A percentile compares a stretch with the other conserved stretches of the same genome.
phyloP scores from a whole-genome alignment of 23 tunicate genomes.

The Diplosoma virens region DNA sequence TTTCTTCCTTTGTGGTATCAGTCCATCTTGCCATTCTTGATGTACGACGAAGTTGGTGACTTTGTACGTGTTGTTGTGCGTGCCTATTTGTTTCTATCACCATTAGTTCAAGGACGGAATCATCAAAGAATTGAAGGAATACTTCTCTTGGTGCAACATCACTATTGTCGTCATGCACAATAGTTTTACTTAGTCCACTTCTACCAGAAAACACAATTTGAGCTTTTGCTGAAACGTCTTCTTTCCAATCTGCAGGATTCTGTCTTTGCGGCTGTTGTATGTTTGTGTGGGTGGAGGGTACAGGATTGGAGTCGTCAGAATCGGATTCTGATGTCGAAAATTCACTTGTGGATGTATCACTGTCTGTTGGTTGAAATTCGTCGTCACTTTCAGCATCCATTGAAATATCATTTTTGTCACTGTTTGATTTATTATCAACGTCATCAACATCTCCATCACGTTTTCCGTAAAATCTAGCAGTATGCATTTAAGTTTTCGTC shows the following conservation, averaged over 20 bases:
- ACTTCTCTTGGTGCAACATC: conserved; percentile 14
- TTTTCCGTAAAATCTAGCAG: too few relatives aligned
- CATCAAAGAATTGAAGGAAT: conserved; percentile 23
- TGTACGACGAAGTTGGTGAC: conserved; percentile 20
- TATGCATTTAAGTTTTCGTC: too few relatives aligned
- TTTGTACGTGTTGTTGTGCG: conserved; percentile 12
- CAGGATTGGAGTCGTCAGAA: too few relatives aligned
- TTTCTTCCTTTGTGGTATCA: conserved; percentile 22
- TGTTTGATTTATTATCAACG: too few relatives aligned
- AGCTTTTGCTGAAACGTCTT: not conserved
- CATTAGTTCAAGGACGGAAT: conserved; percentile 13
- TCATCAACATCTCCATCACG: too few relatives aligned
- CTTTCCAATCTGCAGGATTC: conserved; percentile 15
- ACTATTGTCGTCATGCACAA: conserved; percentile 15
- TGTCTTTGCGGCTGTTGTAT: not conserved
- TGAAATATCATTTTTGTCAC: too few relatives aligned
- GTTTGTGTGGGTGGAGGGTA: too few relatives aligned
- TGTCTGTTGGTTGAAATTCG: too few relatives aligned
- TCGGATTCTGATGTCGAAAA: too few relatives aligned
- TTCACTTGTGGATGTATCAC: too few relatives aligned
- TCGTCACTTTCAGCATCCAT: too few relatives aligned
- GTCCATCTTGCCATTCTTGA: conserved; percentile 22
- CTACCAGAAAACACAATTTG: conserved; percentile 14
- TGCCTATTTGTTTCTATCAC: conserved; percentile 9
- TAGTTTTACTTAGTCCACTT: conserved; percentile 1